Base-by-base conservation (phyloP, 2,888 invertebrate genomes). In the Apodemia duryi region DNA sequence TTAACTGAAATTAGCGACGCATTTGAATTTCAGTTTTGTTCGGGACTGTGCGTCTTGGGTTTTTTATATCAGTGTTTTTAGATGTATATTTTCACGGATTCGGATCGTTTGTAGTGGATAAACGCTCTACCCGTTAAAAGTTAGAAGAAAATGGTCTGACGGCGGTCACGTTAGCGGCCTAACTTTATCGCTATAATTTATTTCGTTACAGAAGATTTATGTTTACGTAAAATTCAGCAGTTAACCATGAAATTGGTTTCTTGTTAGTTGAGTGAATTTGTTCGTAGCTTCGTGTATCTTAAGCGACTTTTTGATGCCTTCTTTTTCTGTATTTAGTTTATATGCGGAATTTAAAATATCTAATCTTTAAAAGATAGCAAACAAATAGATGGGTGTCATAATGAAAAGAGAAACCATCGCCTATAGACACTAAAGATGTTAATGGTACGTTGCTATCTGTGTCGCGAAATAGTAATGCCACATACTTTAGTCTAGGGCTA, bases 151-250 rank as follows among this genome's bases (percentile, higher is more conserved):
- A 52, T 10, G 13, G 13, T 32, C 10, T 57, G 11, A 32, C 54
- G 29, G 54, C 29, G 32, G 54, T 57, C 57, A 41, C 54, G 62
- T 52, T 54, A 46, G 32, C n/a, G 49, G 41, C 60, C 38, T 54
- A 11, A 29, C 10, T 54, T 66, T 66, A 64, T 66, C 62, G 57
- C 46, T 29, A 41, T 57, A 64, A 66, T 66, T 66, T 66, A 64
- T 64, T 64, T 66, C 54, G 57, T 11, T n/a, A 57, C 49, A 10
- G n/a, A 13, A 43, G 63, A 63, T 62, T 64, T 60, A 60, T 64
- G 60, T 28, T 46, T 57, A 51, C 46, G 21, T 32, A 49, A 63
- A 57, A 63, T 60, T 64, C 62, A 38, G 65, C 62, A 61, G n/a
- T 29, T 6, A 35, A 57, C 63, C 60, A 41, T 64, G 63, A 66